phyloP scores from a whole-genome alignment of 2,888 invertebrate species.

The Nasonia oneida region DNA sequence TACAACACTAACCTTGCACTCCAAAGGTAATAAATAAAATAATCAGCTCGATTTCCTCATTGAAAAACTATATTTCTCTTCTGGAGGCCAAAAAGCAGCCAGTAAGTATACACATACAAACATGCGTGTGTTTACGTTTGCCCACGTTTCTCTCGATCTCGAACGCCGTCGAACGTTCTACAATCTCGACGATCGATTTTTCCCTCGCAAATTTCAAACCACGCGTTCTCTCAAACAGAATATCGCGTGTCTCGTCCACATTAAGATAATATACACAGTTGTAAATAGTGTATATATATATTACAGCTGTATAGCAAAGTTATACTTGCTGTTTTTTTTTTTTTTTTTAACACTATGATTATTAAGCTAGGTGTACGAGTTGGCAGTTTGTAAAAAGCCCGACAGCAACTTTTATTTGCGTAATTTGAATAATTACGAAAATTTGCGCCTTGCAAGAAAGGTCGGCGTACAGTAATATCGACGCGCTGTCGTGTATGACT shows the following conservation, averaged over 20 bases:
- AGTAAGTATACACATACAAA: not conserved
- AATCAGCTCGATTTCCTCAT: not conserved
- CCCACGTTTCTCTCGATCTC: not conserved
- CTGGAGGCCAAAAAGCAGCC: not conserved
- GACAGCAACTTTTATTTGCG: not conserved
- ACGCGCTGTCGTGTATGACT: not conserved
- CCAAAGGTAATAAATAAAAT: not conserved
- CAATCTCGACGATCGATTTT: conserved; percentile 5
- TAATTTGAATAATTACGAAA: conserved; percentile 16
- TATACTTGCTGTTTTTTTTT: not conserved
- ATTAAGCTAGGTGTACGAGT: not conserved
- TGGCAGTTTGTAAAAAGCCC: not conserved
- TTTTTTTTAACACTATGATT: not conserved
- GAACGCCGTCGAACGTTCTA: not conserved
- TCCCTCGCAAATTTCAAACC: not conserved
- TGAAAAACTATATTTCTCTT: not conserved
- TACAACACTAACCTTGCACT: not conserved
- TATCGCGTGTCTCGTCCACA: not conserved
- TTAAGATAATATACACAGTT: not conserved
- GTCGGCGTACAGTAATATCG: not conserved
- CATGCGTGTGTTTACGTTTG: not conserved
- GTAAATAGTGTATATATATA: not conserved
- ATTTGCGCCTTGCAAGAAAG: not conserved
- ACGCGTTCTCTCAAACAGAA: not conserved
- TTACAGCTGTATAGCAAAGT: not conserved